Evolutionary conservation across 2,113 vertebrate genomes (phyloP).

Genomic region (Peromyscus californicus): DNA sequence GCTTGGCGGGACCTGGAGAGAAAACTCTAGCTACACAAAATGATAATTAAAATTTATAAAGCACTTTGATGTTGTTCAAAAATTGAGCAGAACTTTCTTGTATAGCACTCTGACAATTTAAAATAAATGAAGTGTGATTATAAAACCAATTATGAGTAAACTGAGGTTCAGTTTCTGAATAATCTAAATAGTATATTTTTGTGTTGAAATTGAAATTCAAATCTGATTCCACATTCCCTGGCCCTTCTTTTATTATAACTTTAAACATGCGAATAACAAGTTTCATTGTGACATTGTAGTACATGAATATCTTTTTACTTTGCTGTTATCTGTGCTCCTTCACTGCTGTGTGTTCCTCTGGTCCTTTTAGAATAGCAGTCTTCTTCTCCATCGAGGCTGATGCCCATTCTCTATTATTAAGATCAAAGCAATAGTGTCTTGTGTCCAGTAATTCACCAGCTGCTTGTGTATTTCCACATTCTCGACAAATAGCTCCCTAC

Average conservation of each 20-base stretch:
- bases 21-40: too few relatives aligned
- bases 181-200: not conserved
- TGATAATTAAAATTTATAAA: not conserved
- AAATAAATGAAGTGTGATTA: not conserved
- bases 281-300: not conserved
- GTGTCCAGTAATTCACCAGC: not conserved
- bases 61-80: not conserved
- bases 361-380: not conserved
- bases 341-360: not conserved
- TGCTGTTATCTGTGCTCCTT: not conserved
- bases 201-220: not conserved
- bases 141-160: not conserved
- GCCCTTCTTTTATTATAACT: not conserved
- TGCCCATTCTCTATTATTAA: not conserved
- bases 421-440: not conserved
- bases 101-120: not conserved
- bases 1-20: too few relatives aligned
- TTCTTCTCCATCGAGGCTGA: not conserved
- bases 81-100: not conserved
- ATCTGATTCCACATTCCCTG: not conserved
- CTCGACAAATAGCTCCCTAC: not conserved
- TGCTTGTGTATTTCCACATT: not conserved
- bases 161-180: not conserved
- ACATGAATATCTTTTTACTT: not conserved
- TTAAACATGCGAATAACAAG: not conserved